Base-by-base conservation (phyloP, 2,888 invertebrate genomes). In the Helicoverpa assulta region DNA sequence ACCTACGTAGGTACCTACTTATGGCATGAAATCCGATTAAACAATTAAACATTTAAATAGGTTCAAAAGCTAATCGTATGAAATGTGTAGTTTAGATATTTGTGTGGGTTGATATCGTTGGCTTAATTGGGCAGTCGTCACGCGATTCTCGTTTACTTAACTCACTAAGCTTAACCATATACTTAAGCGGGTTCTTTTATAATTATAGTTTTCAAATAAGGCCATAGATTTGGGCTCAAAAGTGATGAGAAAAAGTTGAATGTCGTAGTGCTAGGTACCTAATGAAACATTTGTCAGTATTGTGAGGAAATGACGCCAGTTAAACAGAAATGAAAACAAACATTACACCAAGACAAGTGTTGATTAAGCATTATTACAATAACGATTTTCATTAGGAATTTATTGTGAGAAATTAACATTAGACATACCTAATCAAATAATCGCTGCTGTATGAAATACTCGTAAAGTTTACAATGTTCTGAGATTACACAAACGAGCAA, bases 91-190 rank as follows among this genome's bases (percentile, higher is more conserved):
- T 58, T 73, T 60, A 21, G 21, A 64, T 63, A 57, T n/a, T 21
- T 19, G 58, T 78, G 79, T 76, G 76, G 76, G 79, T 12, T 55
- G 54, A 59, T 78, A 73, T 37, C 18, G 33, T 50, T 21, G 40
- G 47, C 57, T 64, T 63, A 73, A 68, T 63, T 57, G 63, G 18
- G 40, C n/a, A 59, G 60, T 47, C 37, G 18, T 63, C 68, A 76
- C 68, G 73, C 63, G 59, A 73, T 51, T 43, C 33, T 50, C 14
- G 14, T 12, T 40, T 43, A 59, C n/a, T 4, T 43, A 63, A 21
- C 37, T 51, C 5, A 21, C 14, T 51, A 14, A 12, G 29, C 19
- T 40, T 18, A 12, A 59, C 5, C 5, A 47, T 12, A 6, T 47
- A 29, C 29, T 5, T 40, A 43, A 43, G 47, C 7, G 6, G 43